phyloP scores from a whole-genome alignment of 2,797 vertebrate species.

The Chromobotia macracanthus region DNA sequence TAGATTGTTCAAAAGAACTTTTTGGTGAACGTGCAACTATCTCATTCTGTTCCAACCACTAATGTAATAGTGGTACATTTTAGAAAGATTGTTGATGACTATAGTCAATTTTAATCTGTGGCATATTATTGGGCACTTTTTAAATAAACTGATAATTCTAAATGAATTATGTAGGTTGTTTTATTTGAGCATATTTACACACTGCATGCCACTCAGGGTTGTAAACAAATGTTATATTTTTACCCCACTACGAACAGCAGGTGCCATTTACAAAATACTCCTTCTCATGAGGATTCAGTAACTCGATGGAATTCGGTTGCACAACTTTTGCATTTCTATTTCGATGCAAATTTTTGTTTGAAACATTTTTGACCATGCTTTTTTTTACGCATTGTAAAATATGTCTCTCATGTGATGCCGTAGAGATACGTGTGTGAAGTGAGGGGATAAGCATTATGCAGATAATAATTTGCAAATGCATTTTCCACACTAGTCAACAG shows the following conservation, averaged over 20 bases:
- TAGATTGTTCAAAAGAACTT: conserved; percentile 37
- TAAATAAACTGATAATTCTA: neutral
- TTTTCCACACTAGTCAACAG: neutral
- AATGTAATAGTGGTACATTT: conserved; percentile 1
- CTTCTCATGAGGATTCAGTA: neutral
- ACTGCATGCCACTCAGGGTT: conserved; percentile 14
- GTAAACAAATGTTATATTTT: conserved; percentile 35
- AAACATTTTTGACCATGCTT: neutral
- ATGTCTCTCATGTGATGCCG: neutral
- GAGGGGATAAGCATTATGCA: neutral
- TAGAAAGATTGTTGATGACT: neutral
- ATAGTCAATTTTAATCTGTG: neutral
- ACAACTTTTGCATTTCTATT: conserved; percentile 15
- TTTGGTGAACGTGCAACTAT: conserved; percentile 12
- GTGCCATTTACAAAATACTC: neutral
- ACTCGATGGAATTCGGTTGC: neutral
- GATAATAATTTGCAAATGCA: neutral
- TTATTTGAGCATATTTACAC: conserved; percentile 1
- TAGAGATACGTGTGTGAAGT: no score
- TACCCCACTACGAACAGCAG: conserved; percentile 13
- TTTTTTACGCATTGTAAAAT: neutral
- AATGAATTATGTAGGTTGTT: conserved; percentile 12
- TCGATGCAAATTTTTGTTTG: neutral
- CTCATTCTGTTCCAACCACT: neutral
- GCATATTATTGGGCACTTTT: conserved; percentile 4